Conservation (phyloP, 2,888 invertebrate genomes). For the Chaetogeoica ovagalla region DNA sequence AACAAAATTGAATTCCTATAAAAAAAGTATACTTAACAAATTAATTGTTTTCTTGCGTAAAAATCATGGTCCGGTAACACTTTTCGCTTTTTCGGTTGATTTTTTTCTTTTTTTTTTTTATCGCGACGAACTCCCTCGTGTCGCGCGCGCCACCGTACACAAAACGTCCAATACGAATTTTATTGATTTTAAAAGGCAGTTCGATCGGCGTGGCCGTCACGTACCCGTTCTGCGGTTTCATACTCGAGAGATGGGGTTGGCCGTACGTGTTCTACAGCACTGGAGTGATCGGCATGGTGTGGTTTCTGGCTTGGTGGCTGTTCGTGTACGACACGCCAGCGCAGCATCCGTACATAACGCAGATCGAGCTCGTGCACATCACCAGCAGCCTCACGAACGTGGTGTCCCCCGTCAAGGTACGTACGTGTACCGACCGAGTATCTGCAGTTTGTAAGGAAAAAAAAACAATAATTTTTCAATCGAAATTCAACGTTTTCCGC, state of each 20-base stretch:
- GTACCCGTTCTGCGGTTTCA: constrained; percentile 71
- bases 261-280: constrained; percentile 72
- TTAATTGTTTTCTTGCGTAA: too few relatives aligned
- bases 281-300: constrained; percentile 66
- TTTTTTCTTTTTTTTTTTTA: too few relatives aligned
- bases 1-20: too few relatives aligned
- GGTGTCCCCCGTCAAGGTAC: constrained; percentile 25
- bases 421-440: not conserved
- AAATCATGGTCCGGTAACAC: too few relatives aligned
- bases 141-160: not conserved
- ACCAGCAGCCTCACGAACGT: constrained; percentile 63
- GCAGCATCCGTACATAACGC: constrained; percentile 69
- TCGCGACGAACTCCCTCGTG: not conserved
- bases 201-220: constrained; percentile 71
- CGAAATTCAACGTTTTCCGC: too few relatives aligned
- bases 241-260: constrained; percentile 72
- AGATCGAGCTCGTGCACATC: constrained; percentile 66
- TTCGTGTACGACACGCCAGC: constrained; percentile 70
- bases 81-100: too few relatives aligned
- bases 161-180: not conserved
- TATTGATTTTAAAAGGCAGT: constrained; percentile 64
- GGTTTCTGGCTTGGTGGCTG: constrained; percentile 69
- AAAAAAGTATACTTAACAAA: too few relatives aligned
- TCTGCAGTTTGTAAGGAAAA: not conserved
- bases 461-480: too few relatives aligned